These are phyloP conservation scores for Lineus longissimus DNA, from an alignment of 1,140 invertebrate species.

Conservation along the genomic window DNA sequence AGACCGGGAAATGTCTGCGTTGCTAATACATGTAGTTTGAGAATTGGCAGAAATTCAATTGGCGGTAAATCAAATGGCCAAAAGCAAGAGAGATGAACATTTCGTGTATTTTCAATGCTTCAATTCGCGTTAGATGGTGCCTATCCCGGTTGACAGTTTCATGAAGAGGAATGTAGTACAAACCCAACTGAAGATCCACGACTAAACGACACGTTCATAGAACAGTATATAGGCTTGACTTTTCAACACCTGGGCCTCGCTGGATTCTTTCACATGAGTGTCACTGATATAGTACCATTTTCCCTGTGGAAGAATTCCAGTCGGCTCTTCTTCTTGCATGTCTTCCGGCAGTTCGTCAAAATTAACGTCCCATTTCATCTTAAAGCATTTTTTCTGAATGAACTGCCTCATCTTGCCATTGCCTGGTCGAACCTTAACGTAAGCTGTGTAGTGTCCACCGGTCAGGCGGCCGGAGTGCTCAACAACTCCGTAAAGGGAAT, in stretches of 20 bases:
- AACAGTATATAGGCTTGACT: constrained; percentile 95
- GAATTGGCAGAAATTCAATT: no score
- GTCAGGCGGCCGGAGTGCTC: constrained; percentile 86
- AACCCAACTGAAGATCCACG: no score
- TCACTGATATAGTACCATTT: constrained; percentile 94
- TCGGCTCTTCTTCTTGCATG: constrained; percentile 20
- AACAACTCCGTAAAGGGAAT: constrained; percentile 90
- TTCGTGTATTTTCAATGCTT: no score
- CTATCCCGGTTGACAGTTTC: no score
- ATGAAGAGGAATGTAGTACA: no score
- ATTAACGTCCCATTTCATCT: constrained; percentile 31
- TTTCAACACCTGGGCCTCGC: constrained; percentile 74
- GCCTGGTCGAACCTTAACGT: constrained; percentile 60
- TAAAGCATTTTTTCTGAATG: constrained; percentile 36
- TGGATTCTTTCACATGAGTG: constrained; percentile 73
- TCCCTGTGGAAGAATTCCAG: constrained; percentile 58
- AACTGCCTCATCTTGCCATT: constrained; percentile 39
- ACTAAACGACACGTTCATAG: constrained; percentile 67
- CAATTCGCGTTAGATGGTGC: no score
- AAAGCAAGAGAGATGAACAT: no score
- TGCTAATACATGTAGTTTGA: no score
- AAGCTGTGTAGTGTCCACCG: constrained; percentile 95
- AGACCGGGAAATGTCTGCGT: no score
- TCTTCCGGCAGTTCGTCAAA: constrained; percentile 18
- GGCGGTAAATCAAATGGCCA: no score